phyloP scores from a whole-genome alignment of 2,113 vertebrate genomes.

The Melanerpes formicivorus region DNA sequence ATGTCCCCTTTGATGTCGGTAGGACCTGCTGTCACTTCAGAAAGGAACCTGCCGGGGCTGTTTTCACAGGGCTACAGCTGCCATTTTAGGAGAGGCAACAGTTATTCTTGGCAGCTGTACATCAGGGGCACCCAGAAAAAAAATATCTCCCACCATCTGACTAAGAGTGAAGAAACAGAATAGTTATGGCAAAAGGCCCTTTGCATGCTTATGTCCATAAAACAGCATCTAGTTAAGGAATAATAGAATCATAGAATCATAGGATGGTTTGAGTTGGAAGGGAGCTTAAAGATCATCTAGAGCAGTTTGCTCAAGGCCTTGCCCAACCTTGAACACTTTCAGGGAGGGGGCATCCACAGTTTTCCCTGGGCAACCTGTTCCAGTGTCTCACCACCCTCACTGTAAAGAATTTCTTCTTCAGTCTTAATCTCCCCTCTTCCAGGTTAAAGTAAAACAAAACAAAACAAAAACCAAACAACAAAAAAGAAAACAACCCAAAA shows the following conservation, averaged over 20 bases:
- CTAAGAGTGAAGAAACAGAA: background rate
- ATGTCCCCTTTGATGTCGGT: background rate
- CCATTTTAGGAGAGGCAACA: conserved; percentile 28
- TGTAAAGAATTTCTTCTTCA: too few species aligned
- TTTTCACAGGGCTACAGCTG: conserved; percentile 39
- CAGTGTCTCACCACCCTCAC: too few species aligned
- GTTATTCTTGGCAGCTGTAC: conserved; percentile 59
- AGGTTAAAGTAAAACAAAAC: too few species aligned
- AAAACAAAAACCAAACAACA: too few species aligned
- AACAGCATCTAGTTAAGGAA: background rate
- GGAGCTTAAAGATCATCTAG: too few species aligned
- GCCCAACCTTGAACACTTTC: too few species aligned
- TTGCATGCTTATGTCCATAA: background rate
- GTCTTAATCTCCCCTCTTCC: too few species aligned
- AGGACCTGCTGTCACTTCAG: conserved; percentile 52
- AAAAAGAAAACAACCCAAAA: too few species aligned
- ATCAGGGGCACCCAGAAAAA: background rate
- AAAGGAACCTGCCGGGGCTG: conserved; percentile 20
- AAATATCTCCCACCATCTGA: background rate
- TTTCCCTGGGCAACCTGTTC: too few species aligned
- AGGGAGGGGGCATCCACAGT: too few species aligned
- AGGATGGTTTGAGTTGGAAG: too few species aligned
- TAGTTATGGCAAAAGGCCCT: background rate
- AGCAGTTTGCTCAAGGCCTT: too few species aligned
- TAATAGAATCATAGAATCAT: background rate